phyloP scores from a whole-genome alignment of 2,797 vertebrate species.

The Gobio occitaniae region DNA sequence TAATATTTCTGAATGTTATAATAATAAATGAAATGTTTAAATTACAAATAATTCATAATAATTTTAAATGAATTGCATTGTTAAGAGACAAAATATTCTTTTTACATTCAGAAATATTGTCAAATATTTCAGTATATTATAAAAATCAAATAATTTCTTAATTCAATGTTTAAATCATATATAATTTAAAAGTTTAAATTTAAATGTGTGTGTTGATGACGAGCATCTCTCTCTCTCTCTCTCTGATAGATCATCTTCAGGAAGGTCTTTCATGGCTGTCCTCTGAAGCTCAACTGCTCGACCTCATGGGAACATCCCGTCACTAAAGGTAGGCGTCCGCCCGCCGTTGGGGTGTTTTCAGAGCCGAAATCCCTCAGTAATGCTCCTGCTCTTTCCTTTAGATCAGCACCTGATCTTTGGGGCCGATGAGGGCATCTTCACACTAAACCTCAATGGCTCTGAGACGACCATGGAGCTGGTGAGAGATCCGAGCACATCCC shows the following conservation, averaged over 20 bases:
- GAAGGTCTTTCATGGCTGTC: slow-evolving; percentile 90
- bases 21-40: no score
- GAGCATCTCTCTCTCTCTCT: not conserved
- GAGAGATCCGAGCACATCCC: slow-evolving; percentile 36
- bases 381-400: slow-evolving; percentile 57
- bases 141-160: no score
- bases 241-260: slow-evolving; percentile 80
- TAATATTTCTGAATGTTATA: no score
- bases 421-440: slow-evolving; percentile 90
- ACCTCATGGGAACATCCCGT: slow-evolving; percentile 83
- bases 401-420: slow-evolving; percentile 88
- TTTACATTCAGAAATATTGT: no score
- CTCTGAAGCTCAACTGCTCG: slow-evolving; percentile 84
- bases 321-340: slow-evolving; percentile 77
- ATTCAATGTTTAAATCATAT: no score
- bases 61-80: no score
- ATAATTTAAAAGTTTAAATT: no score
- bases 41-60: no score
- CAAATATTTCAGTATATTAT: no score
- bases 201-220: not conserved
- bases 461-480: slow-evolving; percentile 91
- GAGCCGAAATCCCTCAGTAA: not conserved
- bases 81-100: no score
- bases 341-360: not conserved
- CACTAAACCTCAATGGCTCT: slow-evolving; percentile 82